Evolutionary conservation across 2,888 invertebrate species (phyloP), one percentile per base, ranked within the genome.

Genomic region (Euproctis similis): DNA sequence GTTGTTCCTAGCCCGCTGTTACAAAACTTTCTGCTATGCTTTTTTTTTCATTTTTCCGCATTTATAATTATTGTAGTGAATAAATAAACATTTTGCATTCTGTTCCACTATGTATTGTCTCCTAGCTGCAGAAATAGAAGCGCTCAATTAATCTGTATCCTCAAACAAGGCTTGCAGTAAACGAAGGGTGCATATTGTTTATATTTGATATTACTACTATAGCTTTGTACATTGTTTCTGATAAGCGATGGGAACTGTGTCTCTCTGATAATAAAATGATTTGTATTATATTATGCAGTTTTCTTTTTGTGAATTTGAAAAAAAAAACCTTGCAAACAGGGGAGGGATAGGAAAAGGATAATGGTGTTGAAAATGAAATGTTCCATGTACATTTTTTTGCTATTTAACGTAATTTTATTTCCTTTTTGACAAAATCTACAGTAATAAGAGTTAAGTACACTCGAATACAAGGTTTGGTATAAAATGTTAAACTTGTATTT

Each of bases 211-310:
- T 85, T 85, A 82, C 84, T 85, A 84, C 81, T 86, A 86, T 88
- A 88, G 88, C 88, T 88, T 88, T 88, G 87, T 88, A 88, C 88
- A 88, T 87, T 88, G 84, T 87, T 87, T 87, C 87, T 87, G 86
- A 87, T 87, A 87, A 87, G 88, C 88, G 87, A 85, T 87, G 86
- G 88, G 87, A 88, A 88, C 87, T 87, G 88, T 89, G 89, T 89
- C 88, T 88, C 88, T 87, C 86, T 86, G 86, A 87, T 85, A 86
- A 86, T 86, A 86, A 85, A 88, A 88, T 88, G 88, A 89, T 88
- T 89, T 89, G 88, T 89, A 89, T 88, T 88, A 88, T 88, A 81
- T 45, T 5, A 33, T 36, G 26, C 61, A 50, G 57, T 72, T 72
- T 74, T 51, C 59, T 64, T 11, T 30, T 10, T 8, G 4, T 23